Conservation (phyloP, 2,888 invertebrate genomes). For the Elegia similella region DNA sequence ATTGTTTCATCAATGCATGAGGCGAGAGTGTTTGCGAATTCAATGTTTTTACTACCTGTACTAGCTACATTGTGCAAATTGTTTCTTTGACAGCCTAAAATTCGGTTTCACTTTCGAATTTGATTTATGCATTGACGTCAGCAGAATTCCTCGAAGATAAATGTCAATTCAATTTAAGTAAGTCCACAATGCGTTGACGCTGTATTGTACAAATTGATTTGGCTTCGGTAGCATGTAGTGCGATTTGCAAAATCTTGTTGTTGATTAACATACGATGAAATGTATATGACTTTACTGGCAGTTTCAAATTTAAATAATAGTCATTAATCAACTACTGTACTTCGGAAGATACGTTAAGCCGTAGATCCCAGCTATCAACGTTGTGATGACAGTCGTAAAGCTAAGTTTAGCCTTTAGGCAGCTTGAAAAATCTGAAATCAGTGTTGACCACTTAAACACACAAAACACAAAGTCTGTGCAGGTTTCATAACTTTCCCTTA, state of each 20-base stretch:
- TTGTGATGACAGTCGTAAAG: too few species aligned
- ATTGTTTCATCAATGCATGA: conserved; percentile 76
- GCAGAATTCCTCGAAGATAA: conserved; percentile 10
- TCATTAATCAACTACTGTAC: too few species aligned
- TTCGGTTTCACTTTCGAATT: conserved; percentile 42
- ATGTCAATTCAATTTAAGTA: conserved; percentile 4
- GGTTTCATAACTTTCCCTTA: too few species aligned
- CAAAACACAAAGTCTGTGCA: too few species aligned
- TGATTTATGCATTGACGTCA: conserved; percentile 21
- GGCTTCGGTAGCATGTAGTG: background rate
- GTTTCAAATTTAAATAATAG: too few species aligned
- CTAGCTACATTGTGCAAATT: conserved; percentile 50
- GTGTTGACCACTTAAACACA: too few species aligned
- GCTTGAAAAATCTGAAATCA: too few species aligned
- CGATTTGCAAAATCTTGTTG: background rate
- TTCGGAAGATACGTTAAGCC: too few species aligned
- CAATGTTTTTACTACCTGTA: conserved; percentile 59
- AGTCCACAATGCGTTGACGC: background rate
- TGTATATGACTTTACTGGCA: too few species aligned
- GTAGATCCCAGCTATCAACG: too few species aligned
- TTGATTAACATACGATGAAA: too few species aligned
- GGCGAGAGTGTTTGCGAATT: conserved; percentile 68
- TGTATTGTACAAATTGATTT: background rate
- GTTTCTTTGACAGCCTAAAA: conserved; percentile 29
- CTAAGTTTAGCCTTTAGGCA: too few species aligned